These are phyloP conservation scores for Watersipora subatra DNA, from an alignment of 1,140 invertebrate genomes.

Conservation along the genomic window DNA sequence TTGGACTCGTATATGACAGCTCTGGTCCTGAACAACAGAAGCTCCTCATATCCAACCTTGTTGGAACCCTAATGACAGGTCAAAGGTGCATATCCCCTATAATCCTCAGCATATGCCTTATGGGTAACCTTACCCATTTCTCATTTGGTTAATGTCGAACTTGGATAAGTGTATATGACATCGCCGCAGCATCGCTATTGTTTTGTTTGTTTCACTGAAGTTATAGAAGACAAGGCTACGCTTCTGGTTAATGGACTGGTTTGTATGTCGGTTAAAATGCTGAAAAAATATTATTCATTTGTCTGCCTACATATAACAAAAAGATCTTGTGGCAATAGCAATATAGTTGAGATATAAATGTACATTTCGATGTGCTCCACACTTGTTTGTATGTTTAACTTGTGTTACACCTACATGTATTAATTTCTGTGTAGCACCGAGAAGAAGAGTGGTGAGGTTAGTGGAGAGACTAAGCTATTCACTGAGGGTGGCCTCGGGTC, in stretches of 20 bases:
- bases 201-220: no score
- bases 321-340: no score
- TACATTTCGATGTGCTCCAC: no score
- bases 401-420: background rate
- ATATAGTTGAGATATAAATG: no score
- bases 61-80: slow-evolving; percentile 65
- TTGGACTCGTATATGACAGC: slow-evolving; percentile 71
- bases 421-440: background rate
- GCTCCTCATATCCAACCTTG: slow-evolving; percentile 58
- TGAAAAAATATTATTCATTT: no score
- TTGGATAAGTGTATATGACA: no score
- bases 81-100: slow-evolving; percentile 41
- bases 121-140: background rate
- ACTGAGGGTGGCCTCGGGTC: slow-evolving; percentile 71
- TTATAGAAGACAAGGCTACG: no score
- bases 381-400: background rate
- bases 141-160: background rate
- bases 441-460: slow-evolving; percentile 47
- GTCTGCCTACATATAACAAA: no score
- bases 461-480: slow-evolving; percentile 69
- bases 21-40: slow-evolving; percentile 54
- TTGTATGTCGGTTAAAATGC: no score
- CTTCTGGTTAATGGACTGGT: no score
- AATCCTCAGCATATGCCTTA: background rate
- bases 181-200: no score